Conservation (phyloP, 2,888 invertebrate genomes). For the Clivina fossor region DNA sequence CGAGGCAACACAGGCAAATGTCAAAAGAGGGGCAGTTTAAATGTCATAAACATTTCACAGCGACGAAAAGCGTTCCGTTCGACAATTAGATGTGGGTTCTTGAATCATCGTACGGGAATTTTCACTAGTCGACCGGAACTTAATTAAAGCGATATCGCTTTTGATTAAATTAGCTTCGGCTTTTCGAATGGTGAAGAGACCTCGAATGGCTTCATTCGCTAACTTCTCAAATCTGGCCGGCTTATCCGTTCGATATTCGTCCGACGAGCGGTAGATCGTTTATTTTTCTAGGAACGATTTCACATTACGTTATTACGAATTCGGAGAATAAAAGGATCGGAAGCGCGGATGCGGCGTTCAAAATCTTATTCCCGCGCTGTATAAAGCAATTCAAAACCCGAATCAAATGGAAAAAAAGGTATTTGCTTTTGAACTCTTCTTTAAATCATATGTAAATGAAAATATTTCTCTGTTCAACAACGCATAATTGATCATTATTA, state of each 20-base stretch:
- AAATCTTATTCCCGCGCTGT: too few relatives aligned
- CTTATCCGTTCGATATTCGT: constrained; percentile 4
- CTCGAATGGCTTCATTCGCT: constrained; percentile 5
- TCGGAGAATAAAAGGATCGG: too few relatives aligned
- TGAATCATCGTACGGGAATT: neutral
- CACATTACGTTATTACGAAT: constrained; percentile 15
- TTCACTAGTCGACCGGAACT: constrained; percentile 9
- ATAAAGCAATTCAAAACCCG: too few relatives aligned
- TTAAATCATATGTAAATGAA: too few relatives aligned
- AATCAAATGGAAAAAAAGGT: too few relatives aligned
- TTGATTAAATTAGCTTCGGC: constrained; percentile 22
- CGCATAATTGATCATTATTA: too few relatives aligned
- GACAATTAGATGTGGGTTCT: neutral
- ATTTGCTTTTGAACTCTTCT: too few relatives aligned
- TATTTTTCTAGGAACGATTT: constrained; percentile 1
- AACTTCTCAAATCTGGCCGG: constrained; percentile 10
- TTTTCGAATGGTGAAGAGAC: constrained; percentile 3
- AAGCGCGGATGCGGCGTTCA: too few relatives aligned
- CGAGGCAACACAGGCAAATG: constrained; percentile 19
- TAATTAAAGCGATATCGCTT: constrained; percentile 21
- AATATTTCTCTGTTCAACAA: too few relatives aligned
- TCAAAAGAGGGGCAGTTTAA: constrained; percentile 14
- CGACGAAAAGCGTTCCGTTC: neutral
- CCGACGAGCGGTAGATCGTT: neutral
- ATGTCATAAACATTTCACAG: constrained; percentile 20